These are phyloP conservation scores for Dipus sagitta DNA, from an alignment of 2,797 vertebrate genomes.

Conservation along the genomic window DNA sequence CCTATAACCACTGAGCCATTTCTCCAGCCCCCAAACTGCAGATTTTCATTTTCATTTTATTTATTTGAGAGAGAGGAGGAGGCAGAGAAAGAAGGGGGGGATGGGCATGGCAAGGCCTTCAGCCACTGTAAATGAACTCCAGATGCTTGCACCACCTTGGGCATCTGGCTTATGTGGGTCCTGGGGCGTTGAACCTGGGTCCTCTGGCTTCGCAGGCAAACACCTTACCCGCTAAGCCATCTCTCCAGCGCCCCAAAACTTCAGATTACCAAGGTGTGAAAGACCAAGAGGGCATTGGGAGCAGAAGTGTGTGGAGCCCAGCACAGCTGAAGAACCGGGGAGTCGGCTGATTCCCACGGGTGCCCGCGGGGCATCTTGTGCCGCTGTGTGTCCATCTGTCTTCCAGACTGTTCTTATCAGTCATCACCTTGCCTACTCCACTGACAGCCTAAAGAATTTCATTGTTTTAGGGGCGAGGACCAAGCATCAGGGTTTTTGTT, in stretches of 20 bases:
- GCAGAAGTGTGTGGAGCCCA: background rate
- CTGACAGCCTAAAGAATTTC: fast-evolving
- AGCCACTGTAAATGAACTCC: too few species aligned
- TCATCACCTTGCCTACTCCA: background rate
- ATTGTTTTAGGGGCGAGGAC: background rate
- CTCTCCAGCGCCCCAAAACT: background rate
- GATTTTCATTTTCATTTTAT: background rate
- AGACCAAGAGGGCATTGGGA: background rate
- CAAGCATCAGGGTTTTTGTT: background rate
- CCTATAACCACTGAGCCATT: background rate
- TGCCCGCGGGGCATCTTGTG: background rate
- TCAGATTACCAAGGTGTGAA: background rate
- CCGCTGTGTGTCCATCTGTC: background rate
- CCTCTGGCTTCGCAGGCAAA: background rate
- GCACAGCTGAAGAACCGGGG: background rate
- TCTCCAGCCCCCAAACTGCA: background rate
- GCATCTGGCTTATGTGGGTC: background rate
- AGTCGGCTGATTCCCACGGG: background rate
- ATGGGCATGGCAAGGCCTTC: too few species aligned
- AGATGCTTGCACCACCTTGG: too few species aligned
- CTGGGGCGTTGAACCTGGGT: background rate
- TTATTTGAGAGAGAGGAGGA: too few species aligned
- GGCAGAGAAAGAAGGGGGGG: too few species aligned
- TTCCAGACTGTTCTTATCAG: background rate
- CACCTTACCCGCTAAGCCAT: background rate